These are phyloP conservation scores for Camelus dromedarius DNA, from an alignment of 2,113 vertebrate species.

Conservation along the genomic window DNA sequence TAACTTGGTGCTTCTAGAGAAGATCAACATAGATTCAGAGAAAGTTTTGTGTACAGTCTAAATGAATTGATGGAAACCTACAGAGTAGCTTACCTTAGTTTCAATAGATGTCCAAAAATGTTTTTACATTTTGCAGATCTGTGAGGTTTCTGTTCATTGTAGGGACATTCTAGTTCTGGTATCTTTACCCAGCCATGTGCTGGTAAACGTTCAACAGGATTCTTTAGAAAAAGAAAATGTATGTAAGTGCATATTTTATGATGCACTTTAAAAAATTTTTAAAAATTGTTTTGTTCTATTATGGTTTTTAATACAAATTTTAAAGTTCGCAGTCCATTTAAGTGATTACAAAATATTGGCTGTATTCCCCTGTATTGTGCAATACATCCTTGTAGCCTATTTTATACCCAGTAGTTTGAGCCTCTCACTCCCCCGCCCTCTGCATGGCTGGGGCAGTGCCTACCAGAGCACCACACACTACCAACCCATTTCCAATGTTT, in stretches of 20 bases:
- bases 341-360: not conserved
- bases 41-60: not conserved
- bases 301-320: not conserved
- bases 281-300: not conserved
- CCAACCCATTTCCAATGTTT: slow-evolving; percentile 43
- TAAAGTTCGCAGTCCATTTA: not conserved
- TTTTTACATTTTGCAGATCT: not conserved
- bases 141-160: not conserved
- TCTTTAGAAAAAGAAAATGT: not conserved
- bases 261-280: not conserved
- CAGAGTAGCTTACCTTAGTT: not conserved
- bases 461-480: slow-evolving; percentile 73
- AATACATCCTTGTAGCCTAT: not conserved
- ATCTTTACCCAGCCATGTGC: not conserved
- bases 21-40: not conserved
- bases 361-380: not conserved
- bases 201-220: not conserved
- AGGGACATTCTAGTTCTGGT: not conserved
- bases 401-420: not conserved
- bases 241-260: not conserved
- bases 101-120: not conserved
- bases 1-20: not conserved
- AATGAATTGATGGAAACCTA: not conserved
- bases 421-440: not conserved
- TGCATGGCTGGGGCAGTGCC: slow-evolving; percentile 62